These are phyloP conservation scores for Neogale vison DNA, from an alignment of 2,113 vertebrate species.

Conservation along the genomic window DNA sequence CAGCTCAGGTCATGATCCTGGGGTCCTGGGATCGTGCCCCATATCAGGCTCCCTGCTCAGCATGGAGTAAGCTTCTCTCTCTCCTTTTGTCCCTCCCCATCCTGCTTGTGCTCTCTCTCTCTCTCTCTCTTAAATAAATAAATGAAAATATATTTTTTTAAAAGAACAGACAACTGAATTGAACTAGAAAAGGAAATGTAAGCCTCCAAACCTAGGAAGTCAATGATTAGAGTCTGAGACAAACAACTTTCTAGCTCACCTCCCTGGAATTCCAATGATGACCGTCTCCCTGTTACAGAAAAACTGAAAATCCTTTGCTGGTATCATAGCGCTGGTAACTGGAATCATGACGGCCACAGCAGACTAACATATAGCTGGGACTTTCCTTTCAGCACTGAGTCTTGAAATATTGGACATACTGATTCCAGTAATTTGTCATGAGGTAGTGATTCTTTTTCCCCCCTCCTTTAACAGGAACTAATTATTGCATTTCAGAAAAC, in stretches of 20 bases:
- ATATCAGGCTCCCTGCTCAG: background rate
- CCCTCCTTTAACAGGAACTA: conserved; percentile 85
- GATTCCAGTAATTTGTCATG: conserved; percentile 81
- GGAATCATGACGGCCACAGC: conserved; percentile 87
- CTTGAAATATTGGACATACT: conserved; percentile 80
- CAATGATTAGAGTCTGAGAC: conserved; percentile 45
- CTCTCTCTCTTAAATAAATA: background rate
- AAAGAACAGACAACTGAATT: background rate
- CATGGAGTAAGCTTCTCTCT: background rate
- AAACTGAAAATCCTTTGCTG: conserved; percentile 83
- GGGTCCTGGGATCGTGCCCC: background rate
- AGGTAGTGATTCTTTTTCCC: conserved; percentile 77
- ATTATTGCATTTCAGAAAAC: conserved; percentile 94
- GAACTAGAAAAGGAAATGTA: background rate
- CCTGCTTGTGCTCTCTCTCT: background rate
- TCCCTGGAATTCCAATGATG: conserved; percentile 54
- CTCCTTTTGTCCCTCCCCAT: background rate
- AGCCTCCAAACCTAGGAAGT: background rate
- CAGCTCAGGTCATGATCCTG: too few relatives aligned
- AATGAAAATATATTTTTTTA: background rate
- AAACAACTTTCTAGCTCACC: conserved; percentile 32
- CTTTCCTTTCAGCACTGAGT: conserved; percentile 82
- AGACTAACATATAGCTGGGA: conserved; percentile 85
- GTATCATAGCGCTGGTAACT: conserved; percentile 87
- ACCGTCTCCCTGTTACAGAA: conserved; percentile 69